A percentile compares a stretch with the other conserved stretches of the same genome.
Conservation (phyloP, 2,888 invertebrate species). For the Apantesis nais region DNA sequence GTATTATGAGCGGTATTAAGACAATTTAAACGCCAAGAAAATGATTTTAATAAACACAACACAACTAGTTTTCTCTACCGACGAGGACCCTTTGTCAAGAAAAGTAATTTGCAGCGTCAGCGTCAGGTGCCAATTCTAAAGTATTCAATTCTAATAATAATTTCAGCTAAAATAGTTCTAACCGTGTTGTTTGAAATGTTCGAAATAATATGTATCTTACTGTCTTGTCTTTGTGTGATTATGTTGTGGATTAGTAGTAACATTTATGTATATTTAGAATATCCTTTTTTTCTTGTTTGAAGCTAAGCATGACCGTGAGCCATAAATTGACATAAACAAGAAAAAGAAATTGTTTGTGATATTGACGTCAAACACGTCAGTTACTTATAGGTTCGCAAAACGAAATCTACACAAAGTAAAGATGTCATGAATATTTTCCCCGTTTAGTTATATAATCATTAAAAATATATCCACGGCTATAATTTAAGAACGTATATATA, state of each 20-base stretch:
- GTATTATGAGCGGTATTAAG: no score
- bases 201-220: no score
- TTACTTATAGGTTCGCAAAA: not conserved
- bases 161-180: no score
- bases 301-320: not conserved
- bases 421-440: constrained; percentile 6
- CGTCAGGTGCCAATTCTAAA: not conserved
- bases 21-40: no score
- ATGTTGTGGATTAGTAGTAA: no score
- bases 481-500: not conserved
- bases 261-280: not conserved
- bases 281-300: not conserved
- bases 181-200: no score
- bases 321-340: constrained; percentile 9
- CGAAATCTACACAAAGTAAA: constrained; percentile 4
- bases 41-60: no score
- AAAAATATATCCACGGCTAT: not conserved
- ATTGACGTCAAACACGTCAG: constrained; percentile 5
- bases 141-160: no score
- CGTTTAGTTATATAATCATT: not conserved
- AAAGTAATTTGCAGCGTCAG: not conserved
- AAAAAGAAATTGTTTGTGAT: constrained; percentile 1
- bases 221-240: no score
- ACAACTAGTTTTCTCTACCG: no score
- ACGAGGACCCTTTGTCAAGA: not conserved